Evolutionary conservation across 1,140 invertebrate species (phyloP).

Genomic region (Triops cancriformis): DNA sequence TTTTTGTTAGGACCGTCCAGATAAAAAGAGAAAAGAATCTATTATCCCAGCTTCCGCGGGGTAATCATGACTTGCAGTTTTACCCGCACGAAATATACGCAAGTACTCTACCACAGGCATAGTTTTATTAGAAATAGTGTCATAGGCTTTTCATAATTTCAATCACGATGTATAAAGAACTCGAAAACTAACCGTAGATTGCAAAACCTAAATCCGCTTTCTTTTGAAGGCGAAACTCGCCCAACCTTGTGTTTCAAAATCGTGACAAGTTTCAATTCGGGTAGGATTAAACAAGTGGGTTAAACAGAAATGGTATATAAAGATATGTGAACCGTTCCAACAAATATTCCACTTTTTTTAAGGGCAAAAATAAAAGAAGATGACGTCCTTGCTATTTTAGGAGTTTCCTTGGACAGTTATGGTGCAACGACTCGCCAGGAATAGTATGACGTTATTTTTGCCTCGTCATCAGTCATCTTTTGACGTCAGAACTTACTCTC

Average conservation of each 20-base stretch:
- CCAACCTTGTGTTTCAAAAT: no score
- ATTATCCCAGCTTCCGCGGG: background rate
- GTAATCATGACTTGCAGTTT: background rate
- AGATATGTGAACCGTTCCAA: background rate
- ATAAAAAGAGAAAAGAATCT: background rate
- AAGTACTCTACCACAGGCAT: background rate
- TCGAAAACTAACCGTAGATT: no score
- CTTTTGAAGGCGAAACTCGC: no score
- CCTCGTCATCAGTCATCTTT: background rate
- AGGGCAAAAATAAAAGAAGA: background rate
- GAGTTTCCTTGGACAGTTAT: background rate
- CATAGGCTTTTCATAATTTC: no score
- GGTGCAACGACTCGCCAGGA: background rate
- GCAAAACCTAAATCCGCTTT: no score
- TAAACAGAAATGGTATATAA: no score
- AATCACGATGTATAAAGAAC: no score
- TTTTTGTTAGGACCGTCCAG: background rate
- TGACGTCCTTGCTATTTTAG: background rate
- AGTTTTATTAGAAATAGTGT: background rate
- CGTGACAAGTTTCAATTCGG: no score
- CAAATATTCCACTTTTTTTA: background rate
- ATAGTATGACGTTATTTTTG: conserved; percentile 1
- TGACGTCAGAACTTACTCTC: conserved; percentile 13
- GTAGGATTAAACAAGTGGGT: no score
- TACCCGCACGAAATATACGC: background rate